Evolutionary conservation across 2,113 vertebrate genomes (phyloP).

Genomic region (Corydoras maculifer): DNA sequence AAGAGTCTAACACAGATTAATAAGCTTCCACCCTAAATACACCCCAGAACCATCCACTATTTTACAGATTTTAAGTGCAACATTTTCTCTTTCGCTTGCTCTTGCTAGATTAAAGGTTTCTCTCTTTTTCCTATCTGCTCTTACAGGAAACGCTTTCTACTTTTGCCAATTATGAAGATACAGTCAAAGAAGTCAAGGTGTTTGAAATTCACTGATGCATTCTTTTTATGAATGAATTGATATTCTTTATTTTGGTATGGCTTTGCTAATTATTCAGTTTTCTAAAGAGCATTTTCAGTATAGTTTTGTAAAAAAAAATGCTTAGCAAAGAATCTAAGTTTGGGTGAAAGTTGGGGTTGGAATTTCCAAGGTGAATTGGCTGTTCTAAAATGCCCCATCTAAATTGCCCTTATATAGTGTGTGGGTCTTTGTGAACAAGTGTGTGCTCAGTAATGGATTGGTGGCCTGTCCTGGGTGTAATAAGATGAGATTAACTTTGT

Average conservation of each 20-base stretch:
- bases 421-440: no score
- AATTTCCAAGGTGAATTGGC: no score
- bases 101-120: conserved; percentile 40
- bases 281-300: neutral
- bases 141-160: conserved; percentile 67
- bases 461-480: no score
- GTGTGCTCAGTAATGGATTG: no score
- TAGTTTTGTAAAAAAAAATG: neutral
- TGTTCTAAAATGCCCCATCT: no score
- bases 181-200: conserved; percentile 68
- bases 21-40: neutral
- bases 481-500: no score
- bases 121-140: conserved; percentile 52
- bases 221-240: conserved; percentile 27
- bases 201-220: conserved; percentile 44
- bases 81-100: neutral
- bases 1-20: no score
- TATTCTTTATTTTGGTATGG: conserved; percentile 19
- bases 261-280: conserved; percentile 5
- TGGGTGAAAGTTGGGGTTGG: no score
- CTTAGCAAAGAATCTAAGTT: no score
- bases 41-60: neutral
- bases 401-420: no score
- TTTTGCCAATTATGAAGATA: conserved; percentile 66
- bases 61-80: conserved; percentile 1